Evolutionary conservation across 2,113 vertebrate species (phyloP).

Genomic region (Alouatta palliata): DNA sequence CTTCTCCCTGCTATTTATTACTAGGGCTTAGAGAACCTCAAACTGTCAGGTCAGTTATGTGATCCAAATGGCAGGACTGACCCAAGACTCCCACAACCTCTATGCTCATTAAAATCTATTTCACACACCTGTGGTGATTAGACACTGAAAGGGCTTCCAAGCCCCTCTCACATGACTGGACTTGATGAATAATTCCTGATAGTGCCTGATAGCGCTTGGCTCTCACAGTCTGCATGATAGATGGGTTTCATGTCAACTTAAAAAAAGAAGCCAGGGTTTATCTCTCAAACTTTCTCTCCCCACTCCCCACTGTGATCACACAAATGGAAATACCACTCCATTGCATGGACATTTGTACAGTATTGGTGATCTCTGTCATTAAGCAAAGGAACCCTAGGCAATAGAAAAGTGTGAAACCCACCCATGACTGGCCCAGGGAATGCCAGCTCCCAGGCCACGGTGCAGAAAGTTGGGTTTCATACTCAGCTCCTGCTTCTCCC

Average conservation of each 20-base stretch:
- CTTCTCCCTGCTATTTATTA: neutral
- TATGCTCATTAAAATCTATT: slow-evolving; percentile 6
- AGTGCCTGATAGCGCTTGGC: slow-evolving; percentile 48
- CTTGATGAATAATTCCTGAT: slow-evolving; percentile 1
- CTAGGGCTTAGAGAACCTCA: neutral
- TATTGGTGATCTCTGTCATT: neutral
- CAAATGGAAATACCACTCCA: neutral
- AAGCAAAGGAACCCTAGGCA: slow-evolving; percentile 34
- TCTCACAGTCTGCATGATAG: slow-evolving; percentile 22
- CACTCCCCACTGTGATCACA: neutral
- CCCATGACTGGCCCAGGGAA: neutral
- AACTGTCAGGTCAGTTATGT: neutral
- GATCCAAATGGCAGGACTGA: neutral
- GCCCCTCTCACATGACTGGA: neutral
- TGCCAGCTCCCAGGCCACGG: neutral
- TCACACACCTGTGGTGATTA: neutral
- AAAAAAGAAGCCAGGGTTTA: slow-evolving; percentile 38
- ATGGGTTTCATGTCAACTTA: slow-evolving; percentile 64
- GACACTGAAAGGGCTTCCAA: neutral
- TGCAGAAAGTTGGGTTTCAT: neutral
- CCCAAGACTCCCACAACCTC: neutral
- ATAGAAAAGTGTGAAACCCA: no score
- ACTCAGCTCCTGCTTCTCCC: neutral
- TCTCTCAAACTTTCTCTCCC: neutral
- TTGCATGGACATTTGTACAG: slow-evolving; percentile 1